Conservation (phyloP, 2,888 invertebrate species). For the Aporophyla nigra region DNA sequence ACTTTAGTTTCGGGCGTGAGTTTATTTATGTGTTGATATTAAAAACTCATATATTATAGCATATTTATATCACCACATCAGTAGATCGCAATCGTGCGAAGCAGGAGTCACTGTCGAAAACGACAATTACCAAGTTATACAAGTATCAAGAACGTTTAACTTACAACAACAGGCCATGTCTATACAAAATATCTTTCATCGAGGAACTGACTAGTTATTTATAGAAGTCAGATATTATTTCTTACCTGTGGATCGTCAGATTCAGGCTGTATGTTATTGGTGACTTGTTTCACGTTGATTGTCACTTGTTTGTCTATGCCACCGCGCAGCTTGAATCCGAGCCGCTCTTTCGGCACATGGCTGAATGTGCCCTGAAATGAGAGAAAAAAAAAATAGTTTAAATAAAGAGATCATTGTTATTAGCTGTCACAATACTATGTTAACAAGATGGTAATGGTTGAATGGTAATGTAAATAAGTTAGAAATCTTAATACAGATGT, state of each 20-base stretch:
- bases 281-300: conserved; percentile 96
- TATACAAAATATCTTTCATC: not conserved
- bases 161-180: not conserved
- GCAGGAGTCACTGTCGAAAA: too few species aligned
- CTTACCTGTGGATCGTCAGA: conserved; percentile 84
- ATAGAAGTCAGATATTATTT: not conserved
- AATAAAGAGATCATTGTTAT: not conserved
- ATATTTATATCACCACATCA: too few species aligned
- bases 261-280: conserved; percentile 84
- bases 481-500: not conserved
- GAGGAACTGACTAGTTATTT: not conserved
- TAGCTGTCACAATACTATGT: not conserved
- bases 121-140: too few species aligned
- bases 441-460: not conserved
- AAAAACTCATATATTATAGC: too few species aligned
- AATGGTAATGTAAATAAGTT: not conserved
- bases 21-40: too few species aligned
- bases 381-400: not conserved
- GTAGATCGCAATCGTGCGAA: too few species aligned
- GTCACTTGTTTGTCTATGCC: conserved; percentile 97
- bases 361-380: conserved; percentile 93
- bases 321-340: conserved; percentile 95
- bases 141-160: too few species aligned
- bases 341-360: conserved; percentile 96
- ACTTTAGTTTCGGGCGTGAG: too few species aligned